Evolutionary conservation across 2,797 vertebrate species (phyloP), one percentile per base, ranked within the genome.

Genomic region (Pangasius djambal): DNA sequence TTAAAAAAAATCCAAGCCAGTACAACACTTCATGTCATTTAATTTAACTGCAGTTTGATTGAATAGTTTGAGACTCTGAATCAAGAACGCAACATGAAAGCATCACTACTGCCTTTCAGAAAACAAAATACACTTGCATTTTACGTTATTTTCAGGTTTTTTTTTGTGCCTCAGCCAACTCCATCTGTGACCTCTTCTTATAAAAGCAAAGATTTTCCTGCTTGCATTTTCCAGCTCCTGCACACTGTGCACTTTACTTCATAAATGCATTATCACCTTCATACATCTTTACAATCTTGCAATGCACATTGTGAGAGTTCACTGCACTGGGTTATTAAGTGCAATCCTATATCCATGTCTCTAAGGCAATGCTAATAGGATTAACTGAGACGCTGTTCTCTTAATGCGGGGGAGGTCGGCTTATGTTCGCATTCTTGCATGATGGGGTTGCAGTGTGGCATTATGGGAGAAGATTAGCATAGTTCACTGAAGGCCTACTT

Each of bases 321-420:
- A 16, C 22, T 69, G 83, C 61, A 70, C 83, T 20, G 72, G 63
- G 74, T 89, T 89, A 86, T 89, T 89, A 86, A 79, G 72, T 77
- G 83, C 82, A 85, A 89, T 89, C 65, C 77, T 86, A 89, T 74
- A 86, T 86, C 88, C 75, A 81, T 59, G 75, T 89, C 74, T 86
- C 83, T 82, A 50, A 86, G 75, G 88, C 75, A 81, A 74, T 86
- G 67, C 85, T 82, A 86, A 86, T 82, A 89, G 84, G 85, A 81
- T 89, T 70, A 89, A 82, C 79, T 6, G 67, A 82, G 88, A 89
- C 5, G 55, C 85, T 74, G 85, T 78, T 74, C 85, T 82, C 65
- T 65, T 86, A 86, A 69, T 86, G 85, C 34, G 85, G 67, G 67
- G 40, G 67, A 83, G 55, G 37, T 37, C 34, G 63, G 83, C 74